Percentiles rank a stretch among this genome's conserved stretches.
phyloP scores from a whole-genome alignment of 2,113 vertebrate genomes.

The Spermophilus dauricus region DNA sequence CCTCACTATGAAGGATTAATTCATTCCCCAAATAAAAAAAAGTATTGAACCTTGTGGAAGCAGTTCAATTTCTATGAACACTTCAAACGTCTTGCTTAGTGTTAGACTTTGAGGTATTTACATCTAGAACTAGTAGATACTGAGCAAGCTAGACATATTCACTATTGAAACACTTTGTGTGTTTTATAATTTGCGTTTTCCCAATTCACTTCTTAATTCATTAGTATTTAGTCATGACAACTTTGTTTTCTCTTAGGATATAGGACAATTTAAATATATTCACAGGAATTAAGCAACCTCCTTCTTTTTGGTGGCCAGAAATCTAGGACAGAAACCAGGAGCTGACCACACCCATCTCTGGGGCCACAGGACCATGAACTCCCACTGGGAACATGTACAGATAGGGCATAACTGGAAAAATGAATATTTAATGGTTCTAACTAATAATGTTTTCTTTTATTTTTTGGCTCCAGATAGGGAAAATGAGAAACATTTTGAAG shows the following conservation, averaged over 20 bases:
- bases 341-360: neutral
- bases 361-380: constrained; percentile 17
- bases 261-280: neutral
- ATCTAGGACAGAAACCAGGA: constrained; percentile 8
- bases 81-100: neutral
- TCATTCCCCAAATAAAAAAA: neutral
- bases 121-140: neutral
- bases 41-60: neutral
- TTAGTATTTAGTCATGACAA: neutral
- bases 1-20: neutral
- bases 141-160: neutral
- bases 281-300: neutral
- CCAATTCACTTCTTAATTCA: constrained; percentile 18
- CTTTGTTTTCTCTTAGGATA: constrained; percentile 58
- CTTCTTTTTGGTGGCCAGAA: neutral
- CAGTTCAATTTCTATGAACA: neutral
- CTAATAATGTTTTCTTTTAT: constrained; percentile 75
- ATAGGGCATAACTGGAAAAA: constrained; percentile 67
- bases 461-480: constrained; percentile 69
- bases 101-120: constrained; percentile 29
- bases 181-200: constrained; percentile 49
- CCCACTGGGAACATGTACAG: constrained; percentile 69
- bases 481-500: constrained; percentile 46
- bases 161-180: neutral
- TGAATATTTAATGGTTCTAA: constrained; percentile 46